Conservation (phyloP, 2,113 vertebrate species). For the Nansenia antarctica region DNA sequence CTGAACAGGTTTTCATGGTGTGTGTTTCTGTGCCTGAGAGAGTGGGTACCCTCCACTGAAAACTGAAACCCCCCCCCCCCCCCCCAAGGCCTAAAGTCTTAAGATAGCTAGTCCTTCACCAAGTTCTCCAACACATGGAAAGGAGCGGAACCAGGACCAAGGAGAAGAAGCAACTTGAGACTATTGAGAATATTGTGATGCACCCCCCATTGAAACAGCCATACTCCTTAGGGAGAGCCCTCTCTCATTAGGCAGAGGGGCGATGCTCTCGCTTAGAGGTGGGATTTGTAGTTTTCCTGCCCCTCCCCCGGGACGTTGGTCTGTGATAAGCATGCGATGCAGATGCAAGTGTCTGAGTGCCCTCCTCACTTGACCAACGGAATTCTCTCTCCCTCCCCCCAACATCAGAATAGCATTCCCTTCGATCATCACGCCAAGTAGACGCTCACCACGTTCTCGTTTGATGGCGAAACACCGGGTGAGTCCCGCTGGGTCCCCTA, state of each 20-base stretch:
- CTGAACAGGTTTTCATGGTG: too few relatives aligned
- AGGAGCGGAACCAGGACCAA: too few relatives aligned
- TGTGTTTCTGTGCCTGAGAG: too few relatives aligned
- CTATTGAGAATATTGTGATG: background rate
- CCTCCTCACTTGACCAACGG: slow-evolving; percentile 70
- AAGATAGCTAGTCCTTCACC: too few relatives aligned
- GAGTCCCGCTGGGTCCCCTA: slow-evolving; percentile 66
- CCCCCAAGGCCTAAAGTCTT: too few relatives aligned
- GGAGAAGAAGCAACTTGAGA: too few relatives aligned
- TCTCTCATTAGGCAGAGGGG: too few relatives aligned
- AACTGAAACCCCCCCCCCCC: too few relatives aligned
- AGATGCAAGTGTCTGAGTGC: slow-evolving; percentile 5
- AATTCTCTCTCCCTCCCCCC: slow-evolving; percentile 77
- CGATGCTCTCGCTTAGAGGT: too few relatives aligned
- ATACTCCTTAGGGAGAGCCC: background rate
- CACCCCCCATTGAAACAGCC: background rate
- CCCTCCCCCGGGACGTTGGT: background rate
- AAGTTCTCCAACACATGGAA: too few relatives aligned
- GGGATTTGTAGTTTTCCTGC: background rate
- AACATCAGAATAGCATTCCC: slow-evolving; percentile 97
- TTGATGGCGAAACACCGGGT: slow-evolving; percentile 88
- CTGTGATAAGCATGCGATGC: background rate
- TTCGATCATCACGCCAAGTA: slow-evolving; percentile 98
- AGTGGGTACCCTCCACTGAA: too few relatives aligned
- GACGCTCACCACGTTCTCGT: slow-evolving; percentile 84